phyloP scores from a whole-genome alignment of 2,888 invertebrate genomes.

The Morinoia aosen region DNA sequence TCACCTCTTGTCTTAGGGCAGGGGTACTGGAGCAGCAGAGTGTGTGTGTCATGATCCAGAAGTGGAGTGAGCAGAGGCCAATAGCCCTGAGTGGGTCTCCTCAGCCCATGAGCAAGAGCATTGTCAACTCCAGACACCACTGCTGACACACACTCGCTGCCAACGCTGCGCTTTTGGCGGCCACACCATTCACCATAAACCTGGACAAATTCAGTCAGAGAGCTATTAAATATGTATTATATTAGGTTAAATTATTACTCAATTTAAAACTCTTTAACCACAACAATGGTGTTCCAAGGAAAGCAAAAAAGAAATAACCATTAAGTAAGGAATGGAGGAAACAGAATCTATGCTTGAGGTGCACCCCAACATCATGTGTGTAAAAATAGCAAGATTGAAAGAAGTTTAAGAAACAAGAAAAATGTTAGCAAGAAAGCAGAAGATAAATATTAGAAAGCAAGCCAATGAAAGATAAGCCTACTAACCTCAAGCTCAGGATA shows the following conservation, averaged over 20 bases:
- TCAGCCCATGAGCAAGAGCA: constrained; percentile 31
- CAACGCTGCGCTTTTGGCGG: not conserved
- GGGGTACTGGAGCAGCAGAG: constrained; percentile 20
- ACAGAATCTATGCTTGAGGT: too few species aligned
- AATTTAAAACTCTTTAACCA: too few species aligned
- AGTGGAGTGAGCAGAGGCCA: constrained; percentile 39
- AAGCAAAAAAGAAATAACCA: not conserved
- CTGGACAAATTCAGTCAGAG: not conserved
- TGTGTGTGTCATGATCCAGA: constrained; percentile 34
- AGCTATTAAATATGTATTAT: not conserved
- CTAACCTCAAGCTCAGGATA: too few species aligned
- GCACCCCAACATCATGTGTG: too few species aligned
- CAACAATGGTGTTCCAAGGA: too few species aligned
- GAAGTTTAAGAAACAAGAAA: too few species aligned
- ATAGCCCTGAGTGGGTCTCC: constrained; percentile 33
- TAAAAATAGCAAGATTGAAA: too few species aligned
- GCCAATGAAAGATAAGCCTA: too few species aligned
- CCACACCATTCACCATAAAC: constrained; percentile 46
- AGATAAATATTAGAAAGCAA: too few species aligned
- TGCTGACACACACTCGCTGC: constrained; percentile 18
- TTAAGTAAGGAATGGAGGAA: too few species aligned
- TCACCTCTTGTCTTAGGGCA: constrained; percentile 18
- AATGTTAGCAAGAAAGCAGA: too few species aligned
- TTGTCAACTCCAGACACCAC: constrained; percentile 48
- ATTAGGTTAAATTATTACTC: not conserved